Base-by-base conservation (phyloP, 2,797 vertebrate species). In the Mionectes olivaceus region DNA sequence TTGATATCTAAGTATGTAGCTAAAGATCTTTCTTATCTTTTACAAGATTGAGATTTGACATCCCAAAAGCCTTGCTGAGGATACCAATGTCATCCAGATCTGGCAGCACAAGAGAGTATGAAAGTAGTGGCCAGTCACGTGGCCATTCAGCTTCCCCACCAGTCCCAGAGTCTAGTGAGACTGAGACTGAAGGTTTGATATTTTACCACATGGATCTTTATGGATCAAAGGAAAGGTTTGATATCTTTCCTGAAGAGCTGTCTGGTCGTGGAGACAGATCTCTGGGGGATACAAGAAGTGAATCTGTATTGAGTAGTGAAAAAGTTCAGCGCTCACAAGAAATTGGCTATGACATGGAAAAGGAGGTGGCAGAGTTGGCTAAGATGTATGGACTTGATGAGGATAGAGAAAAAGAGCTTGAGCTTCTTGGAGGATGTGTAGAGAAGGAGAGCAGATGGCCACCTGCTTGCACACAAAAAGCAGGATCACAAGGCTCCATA, bases 141-240 rank as follows among this genome's bases (percentile, higher is more conserved):
- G 5, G 19, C 44, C 35, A 1, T 60, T 81, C 88, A 63, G 73
- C 81, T 75, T 89, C 91, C n/a, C 32, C 35, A 47, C 86, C 86
- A 49, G 75, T 59, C 41, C 67, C 65, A 2, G 90, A 91, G 30
- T 17, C 87, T 59, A 79, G 85, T 88, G 74, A 93, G 11, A 23
- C 76, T 21, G 97, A 92, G 74, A 67, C 59, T 32, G 92, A 83
- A 88, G 96, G 97, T 35, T 89, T 97, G 60, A 89, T 85, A 56
- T 97, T 97, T 70, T 98, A 98, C 83, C 96, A 97, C 46, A 98
- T 98, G 98, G 99, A 99, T 81, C 96, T 98, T 86, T 98, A 97
- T 83, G 99, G 98, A 83, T 97, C 98, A 67, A 97, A 97, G 57
- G 98, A 97, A 49, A 95, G 96, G 52, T 96, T 98, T 91, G 98